Evolutionary conservation across 2,888 invertebrate species (phyloP), one percentile per base, ranked within the genome.

Genomic region (Synanthedon tipuliformis): DNA sequence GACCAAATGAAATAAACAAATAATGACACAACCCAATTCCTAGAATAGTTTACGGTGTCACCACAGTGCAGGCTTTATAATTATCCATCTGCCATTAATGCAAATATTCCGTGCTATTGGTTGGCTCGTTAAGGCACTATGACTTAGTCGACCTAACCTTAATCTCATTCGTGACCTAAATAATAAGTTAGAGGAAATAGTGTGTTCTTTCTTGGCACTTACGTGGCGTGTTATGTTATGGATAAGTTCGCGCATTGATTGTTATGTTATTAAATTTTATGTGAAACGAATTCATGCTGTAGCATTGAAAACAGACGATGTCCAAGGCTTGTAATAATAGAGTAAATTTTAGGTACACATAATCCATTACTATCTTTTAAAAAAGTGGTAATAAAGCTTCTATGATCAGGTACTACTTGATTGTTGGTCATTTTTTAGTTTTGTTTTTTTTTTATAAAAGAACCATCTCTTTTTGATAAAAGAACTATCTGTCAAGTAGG

Each of bases 21-120:
- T 56, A 53, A 54, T 54, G 51, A 48, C 51, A 40, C 51, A 52
- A 56, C 45, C 49, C 40, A 50, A 16, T 51, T 54, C 40, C 12
- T 13, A 23, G 50, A 45, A 45, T 49, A n/a, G 5, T 62, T 61
- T 57, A 57, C 56, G 56, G 56, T 61, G 61, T 56, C 56, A 61
- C 63, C 59, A 66, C 63, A 66, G 66, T 69, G 64, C 59, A 18
- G 49, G 45, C 13, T 45, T 45, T 45, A 45, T n/a, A 34, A 34
- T 34, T 34, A 10, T n/a, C 45, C 45, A 45, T 45, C 61, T 66
- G 66, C 63, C 71, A 76, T 83, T 84, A 85, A 84, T 84, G 82
- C 80, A 75, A 71, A 73, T 73, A 79, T 85, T 71, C 68, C 85
- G 84, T 83, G 85, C 75, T 76, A 73, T 72, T 76, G 68, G 61